Base-by-base conservation (phyloP, 2,797 vertebrate species). In the Melanotaenia parkinsoni region DNA sequence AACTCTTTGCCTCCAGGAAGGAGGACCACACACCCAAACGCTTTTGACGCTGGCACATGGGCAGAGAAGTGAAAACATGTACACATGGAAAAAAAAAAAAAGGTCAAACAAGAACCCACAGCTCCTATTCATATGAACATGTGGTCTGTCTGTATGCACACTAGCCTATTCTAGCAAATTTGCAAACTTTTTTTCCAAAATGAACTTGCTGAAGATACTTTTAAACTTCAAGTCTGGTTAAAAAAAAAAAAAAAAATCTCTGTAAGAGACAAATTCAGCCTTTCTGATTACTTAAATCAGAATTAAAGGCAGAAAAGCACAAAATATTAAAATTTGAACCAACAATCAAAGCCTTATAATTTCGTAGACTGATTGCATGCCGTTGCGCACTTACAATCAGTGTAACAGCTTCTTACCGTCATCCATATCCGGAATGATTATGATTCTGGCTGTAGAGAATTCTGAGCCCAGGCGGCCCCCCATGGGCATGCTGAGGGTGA, bases 401-500 rank as follows among this genome's bases (percentile, higher is more conserved):
- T 61, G 50, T 80, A 84, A 84, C 74, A 58, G 63, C 67, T 74
- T 74, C 96, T 96, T 94, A 99, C 98, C 96, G 0, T 99, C 98
- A 60, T 98, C 96, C 73, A 94, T 93, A 89, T 99, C 96, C 0
- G 96, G 95, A 20, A 96, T 54, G 81, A 99, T 98, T 32, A 92
- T 93, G 73, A 99, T 80, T 69, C 54, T 95, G 77, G 96, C 81
- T 13, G 90, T 91, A 18, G 95, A 89, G 83, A 96, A 97, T 79
- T 94, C 90, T 0, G 90, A 71, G 45, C 96, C 96, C 43, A 99
- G 90, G 37, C 94, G 95, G 58, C 98, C 98, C 0, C 97, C 97
- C 96, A 97, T 96, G 0, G 97, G 95, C 95, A 97, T 95, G 89
- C 96, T 96, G 86, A 99, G 93, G 58, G 95, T 93, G 76, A 99